Evolutionary conservation across 2,113 vertebrate genomes (phyloP).

Genomic region (Pterocles orientalis): DNA sequence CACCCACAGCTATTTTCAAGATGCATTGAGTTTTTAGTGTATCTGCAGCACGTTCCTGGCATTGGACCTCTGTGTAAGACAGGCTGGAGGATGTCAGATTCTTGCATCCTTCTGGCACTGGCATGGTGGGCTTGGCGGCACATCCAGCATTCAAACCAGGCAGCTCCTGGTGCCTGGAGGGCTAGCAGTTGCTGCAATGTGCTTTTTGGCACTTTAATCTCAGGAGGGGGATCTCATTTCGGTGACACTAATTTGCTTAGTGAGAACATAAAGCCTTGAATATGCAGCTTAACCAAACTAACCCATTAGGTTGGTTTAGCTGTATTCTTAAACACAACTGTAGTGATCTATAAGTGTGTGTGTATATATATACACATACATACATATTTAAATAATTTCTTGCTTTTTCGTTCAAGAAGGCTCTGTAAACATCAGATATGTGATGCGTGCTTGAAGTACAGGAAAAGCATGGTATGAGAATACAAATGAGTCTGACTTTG

Average conservation of each 20-base stretch:
- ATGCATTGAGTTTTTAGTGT: accelerated
- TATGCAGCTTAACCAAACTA: not conserved
- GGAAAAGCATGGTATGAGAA: not conserved
- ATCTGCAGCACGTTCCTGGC: not conserved
- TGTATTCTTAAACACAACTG: not conserved
- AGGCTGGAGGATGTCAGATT: not conserved
- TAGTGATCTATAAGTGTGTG: not conserved
- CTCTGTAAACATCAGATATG: not conserved
- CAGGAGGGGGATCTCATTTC: not conserved
- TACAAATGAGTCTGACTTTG: not conserved
- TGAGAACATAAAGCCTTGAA: not conserved
- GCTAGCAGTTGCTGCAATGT: accelerated
- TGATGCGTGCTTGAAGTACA: not conserved
- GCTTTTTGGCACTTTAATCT: not conserved
- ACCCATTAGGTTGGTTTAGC: not conserved
- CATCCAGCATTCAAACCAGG: not conserved
- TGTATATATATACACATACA: too few species aligned
- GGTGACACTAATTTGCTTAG: not conserved
- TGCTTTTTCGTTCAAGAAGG: not conserved
- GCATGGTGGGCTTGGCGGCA: accelerated
- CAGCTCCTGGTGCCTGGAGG: not conserved
- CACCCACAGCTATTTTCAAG: not conserved
- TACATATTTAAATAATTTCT: not conserved
- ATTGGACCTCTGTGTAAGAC: not conserved
- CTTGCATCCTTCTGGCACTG: not conserved